Base-by-base conservation (phyloP, 2,888 invertebrate species). In the Erannis defoliaria region DNA sequence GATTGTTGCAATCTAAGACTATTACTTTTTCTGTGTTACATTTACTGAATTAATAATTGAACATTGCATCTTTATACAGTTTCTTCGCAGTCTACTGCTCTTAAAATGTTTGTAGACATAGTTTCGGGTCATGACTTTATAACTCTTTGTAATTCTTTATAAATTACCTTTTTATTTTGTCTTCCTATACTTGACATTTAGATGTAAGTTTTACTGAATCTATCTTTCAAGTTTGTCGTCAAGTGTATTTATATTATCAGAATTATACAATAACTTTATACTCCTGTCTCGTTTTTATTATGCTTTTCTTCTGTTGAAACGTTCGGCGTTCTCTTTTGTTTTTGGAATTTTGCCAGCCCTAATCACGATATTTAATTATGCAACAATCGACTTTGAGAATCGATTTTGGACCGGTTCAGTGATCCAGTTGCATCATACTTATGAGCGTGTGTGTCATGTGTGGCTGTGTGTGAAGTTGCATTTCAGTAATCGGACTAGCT, bases 401-500 rank as follows among this genome's bases (percentile, higher is more conserved):
- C 73, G 74, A 70, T 57, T 35, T 64, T 31, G 65, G 64, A 78
- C 82, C 76, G 78, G 82, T 79, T 76, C 62, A 65, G 65, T 72
- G 72, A 68, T 68, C 65, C 67, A 73, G 74, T 85, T 85, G 80
- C 85, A 80, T 84, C 85, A 85, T 72, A 78, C 70, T 71, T 68
- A 71, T 68, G 65, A 66, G 67, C 63, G 58, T 72, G 69, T 70
- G 16, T 35, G 43, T 49, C 49, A 6, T 55, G 33, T 45, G 18
- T 40, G 46, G 29, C 23, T 29, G 40, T 49, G 21, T 53, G 45
- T 53, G 31, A 46, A 12, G 31, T 46, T 46, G 46, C 46, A 9
- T 31, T 42, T 59, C 66, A 68, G 66, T 59, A 66, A 58, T 64
- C 58, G 67, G 68, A 72, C 70, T 69, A 60, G 71, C 66, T 75